Evolutionary conservation across 2,113 vertebrate genomes (phyloP), one percentile per base, ranked within the genome.

Genomic region (Thinocorus orbignyianus): DNA sequence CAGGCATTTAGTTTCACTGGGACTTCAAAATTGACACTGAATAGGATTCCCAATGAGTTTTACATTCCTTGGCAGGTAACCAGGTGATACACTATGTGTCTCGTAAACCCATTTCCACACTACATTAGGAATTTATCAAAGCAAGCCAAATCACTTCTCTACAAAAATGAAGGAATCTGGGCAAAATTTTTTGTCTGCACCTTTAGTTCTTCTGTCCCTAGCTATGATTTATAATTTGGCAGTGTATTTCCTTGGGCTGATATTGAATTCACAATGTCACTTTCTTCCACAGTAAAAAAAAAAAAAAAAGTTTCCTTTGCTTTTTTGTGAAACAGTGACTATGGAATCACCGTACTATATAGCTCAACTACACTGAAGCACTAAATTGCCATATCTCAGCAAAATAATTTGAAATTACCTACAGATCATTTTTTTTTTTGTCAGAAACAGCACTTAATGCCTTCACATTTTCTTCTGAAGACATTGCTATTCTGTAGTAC

Each of bases 51-150:
- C 41, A 4, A 20, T 25, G 42, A 95, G 68, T 44, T 88, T 92
- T 92, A 71, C 39, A 2, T 90, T 89, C 26, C 85, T 93, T 95
- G 93, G 94, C 66, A 97, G 90, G 90, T 95, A 95, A 97, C 81
- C 25, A 86, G 81, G 90, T 93, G 81, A 92, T 81, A 37, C 37
- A 88, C 84, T 97, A 24, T 90, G 66, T 86, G 84, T 62, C 91
- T 91, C 87, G 70, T 91, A 97, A 97, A 96, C 61, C 74, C 79
- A 94, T 96, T 97, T 97, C 73, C 96, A 97, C 91, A 96, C 83
- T 91, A 55, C 74, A 97, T 97, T 96, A 97, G 83, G 86, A 81
- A 93, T 94, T 88, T 95, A 97, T 95, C 91, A 97, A 97, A 96
- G 95, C 85, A 97, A 94, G 68, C 17, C 25, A 3, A 94, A 92